Evolutionary conservation across 2,113 vertebrate species (phyloP).

Genomic region (Odontophorus gujanensis): DNA sequence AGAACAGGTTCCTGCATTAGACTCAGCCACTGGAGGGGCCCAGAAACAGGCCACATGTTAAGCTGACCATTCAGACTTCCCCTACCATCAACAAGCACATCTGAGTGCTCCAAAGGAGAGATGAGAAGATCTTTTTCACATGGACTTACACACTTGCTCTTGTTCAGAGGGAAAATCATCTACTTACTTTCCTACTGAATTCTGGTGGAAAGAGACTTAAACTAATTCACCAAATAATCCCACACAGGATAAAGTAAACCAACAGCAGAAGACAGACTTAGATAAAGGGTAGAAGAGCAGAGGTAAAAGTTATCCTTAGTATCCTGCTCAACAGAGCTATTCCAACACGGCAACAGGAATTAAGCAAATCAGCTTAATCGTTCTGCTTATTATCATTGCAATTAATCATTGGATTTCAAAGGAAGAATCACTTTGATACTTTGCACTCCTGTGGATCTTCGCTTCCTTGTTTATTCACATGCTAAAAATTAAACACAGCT

Average conservation of each 20-base stretch:
- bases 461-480: not conserved
- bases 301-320: not conserved
- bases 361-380: conserved; percentile 12
- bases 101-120: not conserved
- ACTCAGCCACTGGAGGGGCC: not conserved
- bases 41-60: not conserved
- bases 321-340: not conserved
- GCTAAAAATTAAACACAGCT: not conserved
- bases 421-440: not conserved
- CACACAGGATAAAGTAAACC: not conserved
- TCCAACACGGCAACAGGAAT: not conserved
- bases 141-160: not conserved
- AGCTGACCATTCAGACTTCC: not conserved
- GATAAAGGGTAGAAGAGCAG: not conserved
- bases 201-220: not conserved
- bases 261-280: not conserved
- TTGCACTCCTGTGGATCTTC: not conserved
- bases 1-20: not conserved
- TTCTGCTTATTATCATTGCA: not conserved
- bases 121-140: not conserved
- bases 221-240: not conserved
- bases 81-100: not conserved
- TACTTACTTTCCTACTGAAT: not conserved
- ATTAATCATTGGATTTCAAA: conserved; percentile 16
- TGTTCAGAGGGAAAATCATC: not conserved